phyloP scores from a whole-genome alignment of 2,797 vertebrate species.

The Megalops cyprinoides region DNA sequence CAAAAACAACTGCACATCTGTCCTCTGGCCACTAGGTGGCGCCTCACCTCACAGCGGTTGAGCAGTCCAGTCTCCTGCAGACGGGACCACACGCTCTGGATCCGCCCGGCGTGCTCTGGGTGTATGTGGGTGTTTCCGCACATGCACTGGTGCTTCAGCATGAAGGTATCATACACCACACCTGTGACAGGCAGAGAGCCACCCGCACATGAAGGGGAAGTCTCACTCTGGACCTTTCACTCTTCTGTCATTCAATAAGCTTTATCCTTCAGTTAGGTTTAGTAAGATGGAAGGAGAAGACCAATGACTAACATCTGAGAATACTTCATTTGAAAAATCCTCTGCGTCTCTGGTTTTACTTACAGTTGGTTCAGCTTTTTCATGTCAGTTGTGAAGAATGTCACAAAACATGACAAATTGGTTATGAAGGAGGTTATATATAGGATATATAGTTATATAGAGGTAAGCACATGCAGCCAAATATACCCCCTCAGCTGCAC shows the following conservation, averaged over 20 bases:
- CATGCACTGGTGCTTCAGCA: constrained; percentile 96
- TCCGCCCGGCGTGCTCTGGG: constrained; percentile 93
- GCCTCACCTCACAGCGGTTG: constrained; percentile 88
- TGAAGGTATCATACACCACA: constrained; percentile 92
- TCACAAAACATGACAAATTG: neutral
- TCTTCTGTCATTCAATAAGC: neutral
- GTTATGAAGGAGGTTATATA: neutral
- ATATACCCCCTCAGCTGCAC: too few species aligned
- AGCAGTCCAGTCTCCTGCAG: constrained; percentile 94
- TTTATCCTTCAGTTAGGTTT: neutral
- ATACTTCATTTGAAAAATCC: neutral
- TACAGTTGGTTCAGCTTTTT: neutral
- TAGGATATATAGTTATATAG: neutral
- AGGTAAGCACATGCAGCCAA: neutral
- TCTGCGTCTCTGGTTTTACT: neutral
- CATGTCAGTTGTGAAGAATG: neutral
- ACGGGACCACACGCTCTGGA: constrained; percentile 97
- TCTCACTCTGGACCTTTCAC: neutral
- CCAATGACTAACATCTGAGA: neutral
- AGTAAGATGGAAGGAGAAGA: neutral
- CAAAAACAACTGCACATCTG: neutral
- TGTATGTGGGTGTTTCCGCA: constrained; percentile 94
- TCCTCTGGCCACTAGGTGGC: constrained; percentile 36
- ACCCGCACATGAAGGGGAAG: neutral
- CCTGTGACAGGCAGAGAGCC: constrained; percentile 63